Percentiles rank a stretch among this genome's conserved stretches.
Conservation (phyloP, 1,140 invertebrate species). For the Thaumatotibia leucotreta region DNA sequence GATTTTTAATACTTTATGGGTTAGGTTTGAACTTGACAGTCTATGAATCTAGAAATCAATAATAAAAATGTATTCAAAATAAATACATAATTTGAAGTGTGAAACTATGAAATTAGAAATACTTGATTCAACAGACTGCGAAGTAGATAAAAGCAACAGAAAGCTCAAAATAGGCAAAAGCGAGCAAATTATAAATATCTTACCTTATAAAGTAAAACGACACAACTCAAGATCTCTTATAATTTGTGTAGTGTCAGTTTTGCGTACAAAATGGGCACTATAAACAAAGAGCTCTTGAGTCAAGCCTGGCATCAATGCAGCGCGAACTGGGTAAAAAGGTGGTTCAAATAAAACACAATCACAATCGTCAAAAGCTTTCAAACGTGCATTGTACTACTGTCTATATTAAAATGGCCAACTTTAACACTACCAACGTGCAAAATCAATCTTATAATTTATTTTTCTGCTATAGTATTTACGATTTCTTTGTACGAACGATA, state of each 20-base stretch:
- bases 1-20: too few species aligned
- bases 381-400: slow-evolving; percentile 45
- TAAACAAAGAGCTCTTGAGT: background rate
- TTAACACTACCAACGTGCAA: slow-evolving; percentile 24
- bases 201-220: background rate
- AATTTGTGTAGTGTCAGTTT: background rate
- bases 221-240: background rate
- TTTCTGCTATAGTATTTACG: too few species aligned
- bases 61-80: slow-evolving; percentile 4
- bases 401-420: slow-evolving; percentile 29
- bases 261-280: background rate
- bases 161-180: background rate
- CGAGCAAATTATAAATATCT: background rate
- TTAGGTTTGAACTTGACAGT: too few species aligned
- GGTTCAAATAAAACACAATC: slow-evolving; percentile 70
- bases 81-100: background rate
- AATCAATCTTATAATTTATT: too few species aligned
- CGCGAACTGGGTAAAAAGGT: slow-evolving; percentile 31
- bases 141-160: background rate
- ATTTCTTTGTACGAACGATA: too few species aligned
- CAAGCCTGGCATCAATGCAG: background rate
- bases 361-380: slow-evolving; percentile 76
- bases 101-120: background rate
- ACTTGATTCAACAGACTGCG: background rate
- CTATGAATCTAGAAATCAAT: too few species aligned